These are phyloP conservation scores for Calameuta idolon DNA, from an alignment of 2,888 invertebrate genomes.

Conservation along the genomic window DNA sequence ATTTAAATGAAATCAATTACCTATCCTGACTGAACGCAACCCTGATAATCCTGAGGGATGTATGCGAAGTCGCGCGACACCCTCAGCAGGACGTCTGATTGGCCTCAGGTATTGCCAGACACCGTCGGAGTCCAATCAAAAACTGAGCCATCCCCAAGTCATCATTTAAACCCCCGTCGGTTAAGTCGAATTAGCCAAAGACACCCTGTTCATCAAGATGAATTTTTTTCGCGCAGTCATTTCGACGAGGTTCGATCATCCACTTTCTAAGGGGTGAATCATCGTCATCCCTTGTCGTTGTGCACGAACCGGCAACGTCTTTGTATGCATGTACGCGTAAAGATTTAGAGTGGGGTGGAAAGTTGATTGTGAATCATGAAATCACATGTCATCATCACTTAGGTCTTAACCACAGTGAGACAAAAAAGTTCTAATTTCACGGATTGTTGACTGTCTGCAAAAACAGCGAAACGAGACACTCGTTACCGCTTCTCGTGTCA, in stretches of 20 bases:
- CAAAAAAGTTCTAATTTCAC: background rate
- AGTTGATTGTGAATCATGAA: background rate
- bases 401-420: background rate
- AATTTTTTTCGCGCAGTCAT: background rate
- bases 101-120: constrained; percentile 50
- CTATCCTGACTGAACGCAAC: constrained; percentile 40
- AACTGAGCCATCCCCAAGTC: background rate
- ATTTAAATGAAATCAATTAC: constrained; percentile 57
- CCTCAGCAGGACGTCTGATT: constrained; percentile 45
- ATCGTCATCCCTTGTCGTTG: background rate
- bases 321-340: background rate
- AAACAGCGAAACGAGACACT: background rate
- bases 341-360: background rate
- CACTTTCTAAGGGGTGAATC: background rate
- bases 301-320: background rate
- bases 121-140: constrained; percentile 53
- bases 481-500: background rate
- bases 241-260: background rate
- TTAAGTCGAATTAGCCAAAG: constrained; percentile 33
- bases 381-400: background rate
- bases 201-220: background rate
- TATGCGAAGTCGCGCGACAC: constrained; percentile 41
- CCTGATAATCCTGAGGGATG: constrained; percentile 38
- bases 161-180: constrained; percentile 42
- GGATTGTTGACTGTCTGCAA: background rate